Conservation (phyloP, 2,797 vertebrate species). For the Tenualosa thibaudeaui region DNA sequence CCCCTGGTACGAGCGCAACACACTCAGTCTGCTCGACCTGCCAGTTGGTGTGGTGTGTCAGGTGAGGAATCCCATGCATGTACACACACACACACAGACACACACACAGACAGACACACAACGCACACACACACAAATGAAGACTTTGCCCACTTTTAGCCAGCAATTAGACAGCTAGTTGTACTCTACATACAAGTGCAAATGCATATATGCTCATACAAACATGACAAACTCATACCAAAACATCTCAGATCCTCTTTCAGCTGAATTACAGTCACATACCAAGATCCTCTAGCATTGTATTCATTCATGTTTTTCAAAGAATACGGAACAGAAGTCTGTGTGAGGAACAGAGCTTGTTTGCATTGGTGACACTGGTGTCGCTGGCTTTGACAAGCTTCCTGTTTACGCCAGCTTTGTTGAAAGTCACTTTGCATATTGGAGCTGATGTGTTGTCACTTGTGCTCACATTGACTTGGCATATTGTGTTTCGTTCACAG, state of each 20-base stretch:
- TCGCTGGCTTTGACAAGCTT: background rate
- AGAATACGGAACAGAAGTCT: conserved; percentile 8
- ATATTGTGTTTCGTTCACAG: conserved; percentile 38
- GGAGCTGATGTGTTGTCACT: background rate
- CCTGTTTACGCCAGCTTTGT: background rate
- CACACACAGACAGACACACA: conserved; percentile 25
- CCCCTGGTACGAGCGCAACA: conserved; percentile 96
- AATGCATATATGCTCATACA: background rate
- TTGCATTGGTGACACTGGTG: background rate
- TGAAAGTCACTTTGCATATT: too few species aligned
- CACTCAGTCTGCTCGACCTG: conserved; percentile 86
- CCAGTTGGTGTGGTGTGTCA: conserved; percentile 87
- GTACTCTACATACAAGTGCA: background rate
- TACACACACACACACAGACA: background rate
- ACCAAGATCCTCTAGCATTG: background rate
- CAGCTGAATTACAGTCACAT: background rate
- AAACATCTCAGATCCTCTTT: background rate
- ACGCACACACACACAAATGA: conserved; percentile 3
- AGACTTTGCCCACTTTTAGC: too few species aligned
- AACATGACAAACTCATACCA: background rate
- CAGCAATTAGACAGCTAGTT: background rate
- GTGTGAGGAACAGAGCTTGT: background rate
- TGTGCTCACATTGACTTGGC: background rate
- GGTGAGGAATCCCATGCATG: conserved; percentile 66
- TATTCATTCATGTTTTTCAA: background rate